Evolutionary conservation across 2,888 invertebrate species (phyloP), one percentile per base, ranked within the genome.

Genomic region (Agrilus biguttatus): DNA sequence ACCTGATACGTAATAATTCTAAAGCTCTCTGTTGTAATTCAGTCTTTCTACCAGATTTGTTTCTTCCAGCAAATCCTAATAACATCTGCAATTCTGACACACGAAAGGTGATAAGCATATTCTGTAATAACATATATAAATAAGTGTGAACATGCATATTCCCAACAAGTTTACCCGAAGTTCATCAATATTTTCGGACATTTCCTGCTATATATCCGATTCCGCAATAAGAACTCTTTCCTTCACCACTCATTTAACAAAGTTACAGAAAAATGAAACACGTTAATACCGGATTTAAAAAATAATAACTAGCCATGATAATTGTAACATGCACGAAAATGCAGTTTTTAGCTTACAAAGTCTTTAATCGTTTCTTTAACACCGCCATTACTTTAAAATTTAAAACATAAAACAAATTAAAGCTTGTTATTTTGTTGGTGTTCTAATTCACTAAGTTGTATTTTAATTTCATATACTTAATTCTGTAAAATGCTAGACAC

Each of bases 41-140:
- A 57, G 73, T 75, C 70, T 89, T 89, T 59, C 84, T 72, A 49
- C 87, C 88, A 55, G 78, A 77, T 66, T 83, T 83, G 59, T 82
- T 83, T 63, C 80, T 74, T 53, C 84, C 84, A 54, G 84, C 81
- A 68, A 77, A 84, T 58, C 81, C 81, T 61, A 88, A 72, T 61
- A 89, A 70, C 69, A 80, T 80, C 71, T 87, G 86, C 61, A 89
- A 78, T 67, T 87, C 88, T 63, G 83, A 81, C 55, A 87, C 86
- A 57, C 88, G 78, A 70, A 88, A 86, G 61, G 74, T 75, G 66
- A 77, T 65, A 59, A 73, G 67, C 66, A 67, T 67, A 61, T 57
- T 63, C 67, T 67, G 56, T 35, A 63, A 63, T 45, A 48, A 49
- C 43, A 33, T 10, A 10, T 28, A 10, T 13, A 21, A 37, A 21